phyloP scores from a whole-genome alignment of 2,113 vertebrate genomes.

The Sander lucioperca region DNA sequence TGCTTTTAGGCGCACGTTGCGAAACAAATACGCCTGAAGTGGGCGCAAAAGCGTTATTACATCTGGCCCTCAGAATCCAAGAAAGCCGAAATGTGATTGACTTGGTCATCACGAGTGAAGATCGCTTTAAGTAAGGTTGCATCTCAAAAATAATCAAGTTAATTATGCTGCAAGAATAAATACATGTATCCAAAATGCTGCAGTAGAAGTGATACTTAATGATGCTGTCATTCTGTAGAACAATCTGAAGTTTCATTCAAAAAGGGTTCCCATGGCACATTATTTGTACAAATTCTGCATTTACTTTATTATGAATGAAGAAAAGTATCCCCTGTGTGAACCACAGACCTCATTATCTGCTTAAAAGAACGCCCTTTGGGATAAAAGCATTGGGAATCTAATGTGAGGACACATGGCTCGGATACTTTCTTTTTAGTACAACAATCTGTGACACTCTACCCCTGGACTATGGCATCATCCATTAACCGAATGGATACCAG shows the following conservation, averaged over 20 bases:
- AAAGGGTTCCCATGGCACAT: not conserved
- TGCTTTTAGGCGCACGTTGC: too few relatives aligned
- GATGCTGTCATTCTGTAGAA: not conserved
- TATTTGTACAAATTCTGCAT: not conserved
- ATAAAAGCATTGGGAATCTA: not conserved
- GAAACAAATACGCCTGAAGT: too few relatives aligned
- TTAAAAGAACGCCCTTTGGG: not conserved
- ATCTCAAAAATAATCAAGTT: not conserved
- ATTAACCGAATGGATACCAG: not conserved
- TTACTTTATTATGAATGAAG: not conserved
- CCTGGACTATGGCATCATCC: not conserved
- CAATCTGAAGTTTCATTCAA: not conserved
- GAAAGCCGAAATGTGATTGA: too few relatives aligned
- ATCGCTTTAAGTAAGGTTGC: too few relatives aligned
- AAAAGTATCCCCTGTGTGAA: not conserved
- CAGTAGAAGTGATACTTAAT: too few relatives aligned
- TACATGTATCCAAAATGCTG: too few relatives aligned
- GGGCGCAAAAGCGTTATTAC: too few relatives aligned
- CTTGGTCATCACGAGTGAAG: too few relatives aligned
- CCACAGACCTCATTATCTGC: not conserved
- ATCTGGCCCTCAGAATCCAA: too few relatives aligned
- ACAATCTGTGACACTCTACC: not conserved
- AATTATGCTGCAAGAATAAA: not conserved
- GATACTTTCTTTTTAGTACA: not conserved
- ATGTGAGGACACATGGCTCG: not conserved